A percentile compares a stretch with the other conserved stretches of the same genome.
Evolutionary conservation across 2,888 invertebrate species (phyloP).

Genomic region (Thumatha senex): DNA sequence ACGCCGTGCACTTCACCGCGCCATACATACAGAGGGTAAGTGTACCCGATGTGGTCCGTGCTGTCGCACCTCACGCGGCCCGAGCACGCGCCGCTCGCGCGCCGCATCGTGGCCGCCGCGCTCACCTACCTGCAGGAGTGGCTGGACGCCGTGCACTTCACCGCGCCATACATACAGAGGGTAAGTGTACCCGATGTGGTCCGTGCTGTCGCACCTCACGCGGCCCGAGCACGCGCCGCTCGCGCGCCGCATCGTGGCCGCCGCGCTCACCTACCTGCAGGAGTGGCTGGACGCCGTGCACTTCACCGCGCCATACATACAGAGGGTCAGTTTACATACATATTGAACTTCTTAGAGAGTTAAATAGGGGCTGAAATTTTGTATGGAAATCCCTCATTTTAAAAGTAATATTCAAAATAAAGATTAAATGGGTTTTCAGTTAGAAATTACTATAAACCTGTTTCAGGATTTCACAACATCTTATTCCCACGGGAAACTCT

Average conservation of each 20-base stretch:
- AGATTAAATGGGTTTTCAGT: too few species aligned
- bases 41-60: conserved; percentile 58
- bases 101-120: not conserved
- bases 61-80: conserved; percentile 86
- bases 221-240: not conserved
- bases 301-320: conserved; percentile 69
- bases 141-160: not conserved
- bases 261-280: conserved; percentile 82
- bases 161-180: conserved; percentile 83
- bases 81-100: not conserved
- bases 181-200: conserved; percentile 83
- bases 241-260: conserved; percentile 33
- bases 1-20: conserved; percentile 89
- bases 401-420: too few species aligned
- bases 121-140: conserved; percentile 46
- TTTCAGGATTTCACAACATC: too few species aligned
- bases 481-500: too few species aligned
- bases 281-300: conserved; percentile 60
- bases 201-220: not conserved
- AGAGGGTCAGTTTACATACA: conserved; percentile 72
- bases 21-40: conserved; percentile 50
- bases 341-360: too few species aligned
- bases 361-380: too few species aligned
- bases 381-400: too few species aligned
- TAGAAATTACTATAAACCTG: too few species aligned